Base-by-base conservation (phyloP, 37 sponge, comb jelly and placozoan species). In the Tethya wilhelma region DNA sequence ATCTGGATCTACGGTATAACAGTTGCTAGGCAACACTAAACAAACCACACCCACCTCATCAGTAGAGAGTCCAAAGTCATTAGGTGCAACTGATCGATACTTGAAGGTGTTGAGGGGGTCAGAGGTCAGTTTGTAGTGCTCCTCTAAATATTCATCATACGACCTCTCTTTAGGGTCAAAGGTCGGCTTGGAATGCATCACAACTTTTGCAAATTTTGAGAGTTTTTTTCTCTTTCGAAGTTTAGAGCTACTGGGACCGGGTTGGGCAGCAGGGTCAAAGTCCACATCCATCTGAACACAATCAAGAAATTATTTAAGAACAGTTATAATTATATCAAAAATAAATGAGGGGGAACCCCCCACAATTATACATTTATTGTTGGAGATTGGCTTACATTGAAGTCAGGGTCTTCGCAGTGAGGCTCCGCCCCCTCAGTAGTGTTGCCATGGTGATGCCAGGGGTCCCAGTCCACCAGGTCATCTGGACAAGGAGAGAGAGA, bases 51-150 rank as follows among this genome's bases (percentile, higher is more conserved):
- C 0, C 38, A 96, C 97, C 91, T 97, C 98, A 14, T 93, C 98
- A 19, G 78, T 80, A 29, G 96, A 74, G 12, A 97, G 89, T 0
- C 98, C 98, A 75, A 87, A 97, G 26, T 79, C 64, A 67, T 90
- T 93, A 9, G 94, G 87, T 11, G 65, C 53, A 5, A 95, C 96
- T 56, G 86, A 26, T 39, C 96, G 59, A 74, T 97, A 97, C 44
- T 94, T 90, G 69, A 96, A 94, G 23, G 92, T 53, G 68, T 93
- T 91, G 6, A 77, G 77, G 33, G 79, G 22, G 59, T 81, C 94
- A 69, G 84, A 96, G 63, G 93, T 92, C 31, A 96, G 77, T 46
- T 91, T 70, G 81, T 94, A 96, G 78, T 93, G 94, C 59, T 96
- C 97, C 26, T 96, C n/a, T n/a, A n/a, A n/a, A n/a, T 58, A n/a